phyloP scores from a whole-genome alignment of 2,797 vertebrate species.

The Sebastes paucispinis region DNA sequence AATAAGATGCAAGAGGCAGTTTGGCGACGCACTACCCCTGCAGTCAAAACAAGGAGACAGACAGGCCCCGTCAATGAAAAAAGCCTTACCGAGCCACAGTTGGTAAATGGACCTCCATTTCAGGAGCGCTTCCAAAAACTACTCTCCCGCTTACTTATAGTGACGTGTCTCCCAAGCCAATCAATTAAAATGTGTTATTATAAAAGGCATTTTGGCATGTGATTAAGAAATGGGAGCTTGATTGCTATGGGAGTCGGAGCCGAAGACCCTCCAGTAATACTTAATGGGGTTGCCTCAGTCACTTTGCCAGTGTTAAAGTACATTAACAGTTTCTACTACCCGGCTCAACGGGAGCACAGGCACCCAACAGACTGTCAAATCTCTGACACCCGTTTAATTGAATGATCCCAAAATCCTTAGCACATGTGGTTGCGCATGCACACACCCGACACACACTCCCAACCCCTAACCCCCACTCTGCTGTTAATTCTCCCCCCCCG shows the following conservation, averaged over 20 bases:
- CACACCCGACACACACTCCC: slow-evolving; percentile 1
- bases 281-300: slow-evolving; percentile 71
- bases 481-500: slow-evolving; percentile 74
- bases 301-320: slow-evolving; percentile 57
- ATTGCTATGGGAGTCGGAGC: slow-evolving; percentile 80
- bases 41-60: slow-evolving; percentile 60
- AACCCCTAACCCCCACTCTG: slow-evolving; percentile 62
- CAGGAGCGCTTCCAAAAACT: slow-evolving; percentile 53
- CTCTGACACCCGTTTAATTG: slow-evolving; percentile 76
- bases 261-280: slow-evolving; percentile 60
- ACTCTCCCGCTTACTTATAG: slow-evolving; percentile 41
- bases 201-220: slow-evolving; percentile 79
- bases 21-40: slow-evolving; percentile 11
- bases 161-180: slow-evolving; percentile 77
- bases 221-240: slow-evolving; percentile 80
- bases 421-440: slow-evolving; percentile 41
- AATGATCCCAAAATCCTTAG: slow-evolving; percentile 71
- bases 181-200: slow-evolving; percentile 79
- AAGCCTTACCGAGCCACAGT: slow-evolving; percentile 26
- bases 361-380: slow-evolving; percentile 72
- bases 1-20: slow-evolving; percentile 45
- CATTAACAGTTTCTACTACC: slow-evolving; percentile 64
- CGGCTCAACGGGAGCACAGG: slow-evolving; percentile 56
- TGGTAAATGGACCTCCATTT: slow-evolving; percentile 53
- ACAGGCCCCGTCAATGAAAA: slow-evolving; percentile 35